Conservation (phyloP, 2,888 invertebrate genomes). For the Odontocolon sp. region DNA sequence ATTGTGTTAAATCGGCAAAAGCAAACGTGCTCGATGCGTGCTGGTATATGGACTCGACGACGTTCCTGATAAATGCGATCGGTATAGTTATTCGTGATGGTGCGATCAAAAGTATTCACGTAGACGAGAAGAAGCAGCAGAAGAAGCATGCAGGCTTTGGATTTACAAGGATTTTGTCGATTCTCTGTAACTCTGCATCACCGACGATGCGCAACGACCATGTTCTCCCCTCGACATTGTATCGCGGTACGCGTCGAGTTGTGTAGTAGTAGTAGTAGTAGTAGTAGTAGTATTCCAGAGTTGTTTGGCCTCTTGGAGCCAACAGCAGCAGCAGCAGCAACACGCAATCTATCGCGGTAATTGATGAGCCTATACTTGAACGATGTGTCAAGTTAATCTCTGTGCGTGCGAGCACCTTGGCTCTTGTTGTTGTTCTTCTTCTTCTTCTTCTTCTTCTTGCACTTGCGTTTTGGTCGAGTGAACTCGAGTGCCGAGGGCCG, state of each 20-base stretch:
- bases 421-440: conserved; percentile 12
- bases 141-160: conserved; percentile 24
- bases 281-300: background rate
- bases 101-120: conserved; percentile 25
- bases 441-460: background rate
- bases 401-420: conserved; percentile 31
- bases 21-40: too few relatives aligned
- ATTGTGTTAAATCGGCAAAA: too few relatives aligned
- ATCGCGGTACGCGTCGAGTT: conserved; percentile 44
- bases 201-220: conserved; percentile 56
- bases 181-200: conserved; percentile 43
- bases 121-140: conserved; percentile 16
- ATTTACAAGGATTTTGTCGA: conserved; percentile 47
- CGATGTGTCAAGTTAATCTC: conserved; percentile 58
- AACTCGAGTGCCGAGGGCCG: background rate
- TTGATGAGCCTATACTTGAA: conserved; percentile 56
- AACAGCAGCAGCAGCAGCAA: conserved; percentile 24
- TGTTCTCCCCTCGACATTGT: conserved; percentile 57
- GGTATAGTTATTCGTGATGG: conserved; percentile 38
- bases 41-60: conserved; percentile 10
- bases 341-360: conserved; percentile 56
- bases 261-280: conserved; percentile 4
- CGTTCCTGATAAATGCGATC: conserved; percentile 36
- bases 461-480: background rate
- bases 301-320: background rate